Evolutionary conservation across 2,113 vertebrate genomes (phyloP), one percentile per base, ranked within the genome.

Genomic region (Octodon degus): DNA sequence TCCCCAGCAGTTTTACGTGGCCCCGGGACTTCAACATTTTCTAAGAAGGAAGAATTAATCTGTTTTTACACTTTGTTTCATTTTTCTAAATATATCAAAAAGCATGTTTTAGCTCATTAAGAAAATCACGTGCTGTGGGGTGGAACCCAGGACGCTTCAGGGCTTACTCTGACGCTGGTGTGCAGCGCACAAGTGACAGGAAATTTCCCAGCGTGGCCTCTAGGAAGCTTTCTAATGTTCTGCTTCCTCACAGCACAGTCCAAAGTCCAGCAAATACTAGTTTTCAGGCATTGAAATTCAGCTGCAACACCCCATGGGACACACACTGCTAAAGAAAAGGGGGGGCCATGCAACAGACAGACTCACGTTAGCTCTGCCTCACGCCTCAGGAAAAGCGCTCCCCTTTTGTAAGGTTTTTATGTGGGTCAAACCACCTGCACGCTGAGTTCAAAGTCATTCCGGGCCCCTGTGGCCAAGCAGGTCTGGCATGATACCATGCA

Each of bases 361-460:
- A 58, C 86, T 50, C 58, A 60, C 53, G 8, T 83, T 30, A 83
- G 40, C 95, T 34, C 74, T 91, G 37, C 37, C 43, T 37, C 12
- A 4, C 1, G 30, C 95, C 67, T 4, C 32, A 84, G 76, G n/a
- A 97, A 96, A 96, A 37, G 20, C 1, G 0, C 32, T 58, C 84
- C 20, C 94, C 93, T 76, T 25, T 53, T 24, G 2, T 79, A 79
- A 79, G 22, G 74, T 37, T 85, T 86, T 13, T 62, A 96, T 94
- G 8, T 89, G 47, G 62, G 97, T 97, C 97, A 97, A 97, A 96
- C 68, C 40, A 93, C n/a, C 43, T 7, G 68, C 95, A 58, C 0
- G 62, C 90, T 87, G 65, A 95, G 95, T 92, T 97, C 95, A 98
- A 96, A 70, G 50, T 8, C 97, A 55, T 37, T 60, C 25, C 86